Conservation (phyloP, 1,140 invertebrate genomes). For the Bombus confusus region DNA sequence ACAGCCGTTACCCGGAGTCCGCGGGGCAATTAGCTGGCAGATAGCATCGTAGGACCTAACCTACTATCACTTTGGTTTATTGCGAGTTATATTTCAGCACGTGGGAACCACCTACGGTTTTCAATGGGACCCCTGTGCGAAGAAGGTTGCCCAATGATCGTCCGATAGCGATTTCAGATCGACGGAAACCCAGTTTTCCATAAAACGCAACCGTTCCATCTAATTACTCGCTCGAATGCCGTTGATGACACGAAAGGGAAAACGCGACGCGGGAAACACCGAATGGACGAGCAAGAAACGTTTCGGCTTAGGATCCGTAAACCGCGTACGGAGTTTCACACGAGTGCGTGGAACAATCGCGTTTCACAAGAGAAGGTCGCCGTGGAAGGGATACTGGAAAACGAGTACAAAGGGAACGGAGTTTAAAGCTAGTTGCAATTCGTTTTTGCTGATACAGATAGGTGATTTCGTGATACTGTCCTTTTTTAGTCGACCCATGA, state of each 20-base stretch:
- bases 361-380: constrained; percentile 25
- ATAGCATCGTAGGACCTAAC: constrained; percentile 81
- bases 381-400: not conserved
- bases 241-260: constrained; percentile 58
- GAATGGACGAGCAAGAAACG: constrained; percentile 16
- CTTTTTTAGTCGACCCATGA: too few relatives aligned
- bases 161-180: constrained; percentile 77
- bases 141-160: constrained; percentile 82
- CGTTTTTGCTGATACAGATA: not conserved
- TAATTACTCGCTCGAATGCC: constrained; percentile 63
- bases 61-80: constrained; percentile 82
- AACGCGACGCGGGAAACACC: constrained; percentile 23
- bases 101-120: constrained; percentile 78
- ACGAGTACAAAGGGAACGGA: not conserved
- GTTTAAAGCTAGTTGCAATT: not conserved
- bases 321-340: constrained; percentile 14
- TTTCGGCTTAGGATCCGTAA: constrained; percentile 1
- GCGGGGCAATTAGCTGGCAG: constrained; percentile 75
- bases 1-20: constrained; percentile 63
- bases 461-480: not conserved
- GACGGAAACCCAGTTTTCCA: constrained; percentile 81
- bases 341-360: constrained; percentile 1
- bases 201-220: constrained; percentile 65
- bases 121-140: constrained; percentile 77
- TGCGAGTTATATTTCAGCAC: constrained; percentile 81